Conservation (phyloP, 2,888 invertebrate genomes). For the Drosophila lutescens region DNA sequence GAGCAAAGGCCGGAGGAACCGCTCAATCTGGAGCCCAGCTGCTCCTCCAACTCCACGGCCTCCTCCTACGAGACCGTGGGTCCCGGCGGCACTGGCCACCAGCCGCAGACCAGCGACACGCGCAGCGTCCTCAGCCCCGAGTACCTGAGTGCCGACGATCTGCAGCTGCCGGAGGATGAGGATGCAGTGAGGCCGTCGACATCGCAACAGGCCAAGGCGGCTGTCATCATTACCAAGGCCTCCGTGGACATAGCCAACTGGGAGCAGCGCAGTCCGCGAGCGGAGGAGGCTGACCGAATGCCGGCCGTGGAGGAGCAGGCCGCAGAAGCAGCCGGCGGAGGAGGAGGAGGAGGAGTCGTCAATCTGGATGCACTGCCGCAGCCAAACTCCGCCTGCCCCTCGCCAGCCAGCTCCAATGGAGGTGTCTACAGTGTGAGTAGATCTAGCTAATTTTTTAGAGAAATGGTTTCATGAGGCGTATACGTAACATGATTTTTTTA, state of each 20-base stretch:
- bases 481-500: too few species aligned
- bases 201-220: conserved; percentile 84
- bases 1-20: conserved; percentile 24
- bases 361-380: conserved; percentile 81
- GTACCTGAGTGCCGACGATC: conserved; percentile 85
- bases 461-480: too few species aligned
- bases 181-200: conserved; percentile 63
- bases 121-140: conserved; percentile 79
- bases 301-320: conserved; percentile 87
- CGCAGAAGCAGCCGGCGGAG: conserved; percentile 5
- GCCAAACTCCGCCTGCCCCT: conserved; percentile 89
- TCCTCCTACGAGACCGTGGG: conserved; percentile 84
- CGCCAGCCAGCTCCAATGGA: conserved; percentile 95
- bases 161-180: conserved; percentile 70
- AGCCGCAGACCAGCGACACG: conserved; percentile 57
- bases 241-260: conserved; percentile 87
- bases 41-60: conserved; percentile 81
- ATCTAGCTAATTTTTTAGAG: background rate
- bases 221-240: conserved; percentile 90
- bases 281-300: conserved; percentile 83
- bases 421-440: conserved; percentile 92
- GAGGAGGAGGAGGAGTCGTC: conserved; percentile 16
- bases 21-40: conserved; percentile 57
- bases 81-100: conserved; percentile 49
- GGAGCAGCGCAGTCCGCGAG: conserved; percentile 84